Base-by-base conservation (phyloP, 2,113 vertebrate genomes). In the Sterrhoptilus dennistouni region DNA sequence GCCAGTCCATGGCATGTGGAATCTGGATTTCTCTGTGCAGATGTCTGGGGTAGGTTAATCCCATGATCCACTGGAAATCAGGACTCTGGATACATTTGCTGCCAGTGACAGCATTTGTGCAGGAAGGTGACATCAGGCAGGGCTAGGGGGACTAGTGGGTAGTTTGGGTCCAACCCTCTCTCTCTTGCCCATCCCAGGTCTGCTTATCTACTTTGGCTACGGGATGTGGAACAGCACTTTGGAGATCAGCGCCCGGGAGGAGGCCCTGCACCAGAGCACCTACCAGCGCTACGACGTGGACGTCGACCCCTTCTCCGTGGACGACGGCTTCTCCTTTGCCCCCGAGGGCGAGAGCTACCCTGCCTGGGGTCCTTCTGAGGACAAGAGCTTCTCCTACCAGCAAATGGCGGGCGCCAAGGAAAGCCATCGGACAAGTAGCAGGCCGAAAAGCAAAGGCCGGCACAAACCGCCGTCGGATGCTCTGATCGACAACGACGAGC, bases 201-300 rank as follows among this genome's bases (percentile, higher is more conserved):
- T 99, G 93, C 95, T 99, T 93, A 99, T 99, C 97, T 99, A 99
- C 77, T 98, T 98, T 36, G 98, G 99, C 69, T 99, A 99, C 0
- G 99, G 99, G 38, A 98, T 99, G 96, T 99, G 99, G 99, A 99
- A 99, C 98, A 99, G 99, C 97, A 98, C 98, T 0, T 97, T 99
- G 97, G 99, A 99, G 97, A 98, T 99, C 89, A 98, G 98, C 0
- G 98, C 99, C 69, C 97, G 98, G 4, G 98, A 99, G 76, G 98
- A 99, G 94, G 98, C 98, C 70, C 98, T 99, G 4, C 99, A 99
- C 61, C 99, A 99, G 95, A 99, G 99, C 94, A 99, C 98, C 3
- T 99, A 99, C 97, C 99, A 99, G 94, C 98, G 99, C 91, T 99
- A 99, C 0, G 99, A 99, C 1, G 97, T 99, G 49, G 99, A 99